These are phyloP conservation scores for Actenoides hombroni DNA, from an alignment of 2,113 vertebrate species.

Conservation along the genomic window DNA sequence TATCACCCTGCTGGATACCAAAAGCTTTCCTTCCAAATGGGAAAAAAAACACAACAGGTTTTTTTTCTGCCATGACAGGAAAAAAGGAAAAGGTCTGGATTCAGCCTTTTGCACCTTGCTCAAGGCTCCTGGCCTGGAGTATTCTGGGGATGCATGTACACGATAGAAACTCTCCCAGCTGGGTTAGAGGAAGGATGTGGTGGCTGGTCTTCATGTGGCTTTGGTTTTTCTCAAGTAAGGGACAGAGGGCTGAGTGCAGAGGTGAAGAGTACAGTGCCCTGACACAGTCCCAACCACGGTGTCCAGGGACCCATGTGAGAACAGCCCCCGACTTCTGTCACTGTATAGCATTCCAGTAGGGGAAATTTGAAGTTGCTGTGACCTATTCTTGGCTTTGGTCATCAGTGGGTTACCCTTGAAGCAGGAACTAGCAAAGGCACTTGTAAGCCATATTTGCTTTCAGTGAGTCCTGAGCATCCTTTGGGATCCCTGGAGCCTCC, in stretches of 20 bases:
- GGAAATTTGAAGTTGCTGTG: background rate
- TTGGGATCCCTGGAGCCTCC: background rate
- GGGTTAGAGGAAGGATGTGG: background rate
- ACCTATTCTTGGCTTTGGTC: background rate
- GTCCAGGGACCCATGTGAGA: background rate
- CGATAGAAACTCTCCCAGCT: accelerated
- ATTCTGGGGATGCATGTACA: accelerated
- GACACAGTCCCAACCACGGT: accelerated
- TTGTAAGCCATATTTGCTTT: background rate
- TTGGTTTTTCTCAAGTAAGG: background rate
- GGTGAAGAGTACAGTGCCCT: background rate
- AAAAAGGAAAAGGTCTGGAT: background rate
- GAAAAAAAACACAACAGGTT: background rate
- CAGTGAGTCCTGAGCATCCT: background rate
- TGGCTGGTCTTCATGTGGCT: background rate
- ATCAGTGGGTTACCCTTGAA: background rate
- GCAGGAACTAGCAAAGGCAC: background rate
- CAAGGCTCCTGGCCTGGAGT: background rate
- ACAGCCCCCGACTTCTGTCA: background rate
- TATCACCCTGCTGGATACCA: background rate
- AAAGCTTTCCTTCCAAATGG: background rate
- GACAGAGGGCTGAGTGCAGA: background rate
- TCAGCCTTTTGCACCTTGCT: background rate
- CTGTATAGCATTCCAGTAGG: background rate
- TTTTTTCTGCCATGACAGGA: background rate